phyloP scores from a whole-genome alignment of 37 sponge, comb jelly and placozoan genomes.

The Beroe forskalii region DNA sequence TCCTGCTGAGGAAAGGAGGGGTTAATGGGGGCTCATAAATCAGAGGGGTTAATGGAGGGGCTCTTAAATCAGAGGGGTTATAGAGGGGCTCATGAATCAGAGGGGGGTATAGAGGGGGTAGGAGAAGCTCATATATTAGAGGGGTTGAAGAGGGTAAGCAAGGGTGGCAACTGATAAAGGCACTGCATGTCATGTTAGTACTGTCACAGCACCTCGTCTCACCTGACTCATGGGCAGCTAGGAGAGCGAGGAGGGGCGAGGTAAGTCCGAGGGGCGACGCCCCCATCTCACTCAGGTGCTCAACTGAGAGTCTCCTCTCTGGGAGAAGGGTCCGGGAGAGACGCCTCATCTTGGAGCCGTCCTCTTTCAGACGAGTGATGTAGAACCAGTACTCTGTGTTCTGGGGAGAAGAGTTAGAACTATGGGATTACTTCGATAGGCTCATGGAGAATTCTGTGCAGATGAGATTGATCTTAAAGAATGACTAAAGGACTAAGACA shows the following conservation, averaged over 20 bases:
- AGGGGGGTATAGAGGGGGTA: too few relatives aligned
- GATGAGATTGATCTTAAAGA: too few relatives aligned
- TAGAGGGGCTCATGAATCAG: too few relatives aligned
- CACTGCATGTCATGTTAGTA: too few relatives aligned
- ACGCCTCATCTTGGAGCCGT: slow-evolving; percentile 8
- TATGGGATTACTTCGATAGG: too few relatives aligned
- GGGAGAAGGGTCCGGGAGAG: slow-evolving; percentile 6
- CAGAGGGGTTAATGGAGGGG: too few relatives aligned
- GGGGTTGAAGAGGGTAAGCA: not conserved
- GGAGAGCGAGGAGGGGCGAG: not conserved
- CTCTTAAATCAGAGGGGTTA: too few relatives aligned
- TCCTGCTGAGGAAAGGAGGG: not conserved
- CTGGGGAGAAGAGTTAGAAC: not conserved
- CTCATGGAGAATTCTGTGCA: too few relatives aligned
- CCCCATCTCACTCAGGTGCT: not conserved
- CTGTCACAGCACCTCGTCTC: too few relatives aligned
- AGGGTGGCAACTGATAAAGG: too few relatives aligned
- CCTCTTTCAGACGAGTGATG: not conserved
- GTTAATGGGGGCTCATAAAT: not conserved
- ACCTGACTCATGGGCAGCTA: not conserved
- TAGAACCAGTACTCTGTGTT: slow-evolving; percentile 23
- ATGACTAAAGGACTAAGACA: too few relatives aligned
- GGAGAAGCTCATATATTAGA: too few relatives aligned
- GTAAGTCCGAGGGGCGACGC: not conserved
- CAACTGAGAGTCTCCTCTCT: not conserved